A percentile compares a stretch with the other conserved stretches of the same genome.
Conservation (phyloP, 2,888 invertebrate genomes). For the Napeogenes sylphis region DNA sequence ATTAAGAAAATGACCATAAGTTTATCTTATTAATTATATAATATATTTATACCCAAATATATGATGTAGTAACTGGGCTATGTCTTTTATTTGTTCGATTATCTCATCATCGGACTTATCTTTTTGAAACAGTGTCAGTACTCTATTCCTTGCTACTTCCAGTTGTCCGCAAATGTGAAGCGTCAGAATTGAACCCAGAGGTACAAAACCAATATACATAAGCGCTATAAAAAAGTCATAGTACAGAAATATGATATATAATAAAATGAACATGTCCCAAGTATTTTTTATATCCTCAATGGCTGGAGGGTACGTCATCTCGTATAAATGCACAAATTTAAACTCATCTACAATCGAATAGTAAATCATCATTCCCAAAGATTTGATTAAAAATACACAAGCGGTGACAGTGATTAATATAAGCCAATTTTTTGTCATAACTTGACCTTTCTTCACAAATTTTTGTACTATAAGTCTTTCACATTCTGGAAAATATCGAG, state of each 20-base stretch:
- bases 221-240: slow-evolving; percentile 33
- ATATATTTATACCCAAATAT: no score
- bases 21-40: no score
- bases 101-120: slow-evolving; percentile 28
- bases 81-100: slow-evolving; percentile 30
- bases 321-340: slow-evolving; percentile 36
- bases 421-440: slow-evolving; percentile 43
- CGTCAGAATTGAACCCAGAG: slow-evolving; percentile 50
- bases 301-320: slow-evolving; percentile 37
- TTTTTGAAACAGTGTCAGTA: slow-evolving; percentile 37
- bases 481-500: slow-evolving; percentile 24
- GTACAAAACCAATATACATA: slow-evolving; percentile 43
- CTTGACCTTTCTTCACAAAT: slow-evolving; percentile 35
- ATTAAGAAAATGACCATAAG: no score
- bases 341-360: slow-evolving; percentile 34
- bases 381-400: slow-evolving; percentile 33
- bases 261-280: slow-evolving; percentile 22
- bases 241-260: slow-evolving; percentile 21
- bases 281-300: slow-evolving; percentile 39
- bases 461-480: slow-evolving; percentile 37
- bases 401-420: background rate
- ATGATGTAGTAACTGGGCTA: no score
- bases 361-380: slow-evolving; percentile 33
- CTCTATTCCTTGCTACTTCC: slow-evolving; percentile 39
- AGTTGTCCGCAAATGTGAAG: slow-evolving; percentile 52